Evolutionary conservation across 1,140 invertebrate genomes (phyloP), one percentile per base, ranked within the genome.

Genomic region (Idris sp.): DNA sequence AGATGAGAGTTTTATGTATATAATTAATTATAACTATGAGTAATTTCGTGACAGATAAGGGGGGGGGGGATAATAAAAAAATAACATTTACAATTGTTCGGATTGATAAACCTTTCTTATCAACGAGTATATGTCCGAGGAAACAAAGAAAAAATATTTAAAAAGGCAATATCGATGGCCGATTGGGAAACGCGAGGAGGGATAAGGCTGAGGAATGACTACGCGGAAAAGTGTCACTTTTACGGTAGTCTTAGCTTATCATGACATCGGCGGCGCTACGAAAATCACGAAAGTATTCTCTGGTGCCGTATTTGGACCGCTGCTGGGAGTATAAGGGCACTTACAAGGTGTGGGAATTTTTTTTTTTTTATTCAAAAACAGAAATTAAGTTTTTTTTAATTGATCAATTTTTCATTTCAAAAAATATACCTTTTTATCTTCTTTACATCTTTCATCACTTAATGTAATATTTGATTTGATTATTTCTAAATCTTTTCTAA

Each of bases 181-280:
- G 46, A 25, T 71, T 43, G 31, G 43, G 41, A 14, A 56, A 41
- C 13, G 1, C n/a, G 14, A 38, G 49, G 31, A 67, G 62, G 62
- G 62, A 56, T 56, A 16, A 33, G n/a, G 15, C 8, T 56, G 25
- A 33, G n/a, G 15, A 11, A 49, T 11, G 43, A 38, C 48, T 51
- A n/a, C 25, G 40, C 13, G 40, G 19, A 18, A 26, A 8, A 25
- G 13, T 10, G 18, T 49, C 16, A 28, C 44, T 28, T 51, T 44
- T 6, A 35, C 28, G 6, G 19, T 59, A 51, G 65, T 69, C 10
- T 53, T 2, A 10, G 13, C 5, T 56, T 28, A 31, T 48, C 40
- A 74, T 74, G 71, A 61, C 71, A 19, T 61, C 54, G 22, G 61
- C 46, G 19, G 48, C 61, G 19, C 46, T 74, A 31, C 53, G 71